phyloP scores from a whole-genome alignment of 2,797 vertebrate species.

The Rhinella marina region DNA sequence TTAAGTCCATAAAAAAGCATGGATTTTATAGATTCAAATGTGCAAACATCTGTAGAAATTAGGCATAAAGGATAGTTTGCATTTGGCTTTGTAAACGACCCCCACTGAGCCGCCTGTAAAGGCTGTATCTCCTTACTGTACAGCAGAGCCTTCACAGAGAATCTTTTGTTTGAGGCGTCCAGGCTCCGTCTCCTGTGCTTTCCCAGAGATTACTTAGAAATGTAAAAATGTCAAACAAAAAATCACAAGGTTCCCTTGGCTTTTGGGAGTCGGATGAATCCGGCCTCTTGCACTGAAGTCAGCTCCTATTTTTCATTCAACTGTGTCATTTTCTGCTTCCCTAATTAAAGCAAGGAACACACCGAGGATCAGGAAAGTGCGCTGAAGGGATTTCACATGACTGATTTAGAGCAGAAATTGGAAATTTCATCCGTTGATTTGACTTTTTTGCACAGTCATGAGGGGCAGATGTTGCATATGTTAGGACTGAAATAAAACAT shows the following conservation, averaged over 20 bases:
- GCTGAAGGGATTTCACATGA: background rate
- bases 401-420: conserved; percentile 7
- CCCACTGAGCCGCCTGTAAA: conserved; percentile 8
- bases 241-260: background rate
- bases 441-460: background rate
- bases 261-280: conserved; percentile 57
- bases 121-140: background rate
- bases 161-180: conserved; percentile 40
- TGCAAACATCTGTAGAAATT: background rate
- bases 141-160: conserved; percentile 37
- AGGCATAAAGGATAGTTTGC: background rate
- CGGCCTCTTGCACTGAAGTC: conserved; percentile 33
- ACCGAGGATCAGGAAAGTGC: conserved; percentile 42
- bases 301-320: conserved; percentile 31
- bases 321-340: conserved; percentile 27
- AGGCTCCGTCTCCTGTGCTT: conserved; percentile 5
- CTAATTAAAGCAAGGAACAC: conserved; percentile 45
- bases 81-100: conserved; percentile 21
- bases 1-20: background rate
- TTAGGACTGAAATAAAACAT: background rate
- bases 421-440: conserved; percentile 20
- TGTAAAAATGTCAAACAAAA: conserved; percentile 15
- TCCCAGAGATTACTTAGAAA: conserved; percentile 7
- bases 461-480: background rate
- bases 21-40: background rate